Evolutionary conservation across 2,888 invertebrate genomes (phyloP), one percentile per base, ranked within the genome.

Genomic region (Tenthredo livida): DNA sequence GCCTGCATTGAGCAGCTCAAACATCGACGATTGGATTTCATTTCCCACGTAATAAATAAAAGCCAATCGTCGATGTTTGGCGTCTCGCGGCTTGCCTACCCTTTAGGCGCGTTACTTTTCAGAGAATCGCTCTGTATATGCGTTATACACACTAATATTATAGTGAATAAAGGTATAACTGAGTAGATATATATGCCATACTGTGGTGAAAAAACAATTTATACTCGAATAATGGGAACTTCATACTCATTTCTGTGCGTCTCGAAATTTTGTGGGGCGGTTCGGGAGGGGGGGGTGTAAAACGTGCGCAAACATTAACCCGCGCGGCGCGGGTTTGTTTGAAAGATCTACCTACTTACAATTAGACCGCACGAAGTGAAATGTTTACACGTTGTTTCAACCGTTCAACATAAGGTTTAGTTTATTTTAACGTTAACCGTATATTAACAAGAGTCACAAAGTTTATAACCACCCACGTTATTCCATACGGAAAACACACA

Each of bases 361-460:
- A 70, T 70, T 70, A 70, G 37, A 43, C 73, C 43, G 67, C 67
- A 43, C 43, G 12, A 73, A 73, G 73, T 73, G 73, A 73, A 73
- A 73, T 73, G 73, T 73, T 73, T 73, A 73, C 40, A n/a, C 73
- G 73, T 73, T 40, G 43, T 40, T 73, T 40, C n/a, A 73, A 73
- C n/a, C 40, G 73, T 73, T 43, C 40, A 43, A 40, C 73, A 15
- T 21, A 21, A 21, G 61, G 61, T 61, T 61, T 61, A 61, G 61
- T 61, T 61, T 61, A 61, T 61, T 61, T 61, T 25, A 61, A 25
- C 61, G 12, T 61, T 25, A 21, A 9, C 61, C 61, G 25, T 61
- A 25, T 61, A 61, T 61, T 25, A 61, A 61, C 61, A 61, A 61
- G 25, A 25, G 61, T 61, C 61, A 12, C 61, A 61, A 25, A 61